Base-by-base conservation (phyloP, 2,113 vertebrate species). In the Taurulus bubalis region DNA sequence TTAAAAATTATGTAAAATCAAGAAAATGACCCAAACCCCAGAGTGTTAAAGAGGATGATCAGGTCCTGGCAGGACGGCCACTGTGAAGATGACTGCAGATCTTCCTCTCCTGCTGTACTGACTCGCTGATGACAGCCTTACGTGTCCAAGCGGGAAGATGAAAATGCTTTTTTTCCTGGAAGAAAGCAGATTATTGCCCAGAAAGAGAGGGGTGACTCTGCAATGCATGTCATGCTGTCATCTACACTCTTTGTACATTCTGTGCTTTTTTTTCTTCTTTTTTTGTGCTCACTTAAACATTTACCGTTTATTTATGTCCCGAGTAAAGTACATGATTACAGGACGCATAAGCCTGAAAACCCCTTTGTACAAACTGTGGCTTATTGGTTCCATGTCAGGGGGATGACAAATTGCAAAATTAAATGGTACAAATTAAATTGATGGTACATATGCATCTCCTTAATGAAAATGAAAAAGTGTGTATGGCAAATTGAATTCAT, bases 91-190 rank as follows among this genome's bases (percentile, higher is more conserved):
- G 64, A 77, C 63, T 4, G 1, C 49, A 11, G 8, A n/a, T 58
- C 20, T 10, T 60, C 20, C 32, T 36, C 10, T 53, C 40, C 62
- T 0, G 60, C 20, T 32, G 34, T 12, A 32, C 7, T 22, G 22
- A 49, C 26, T 18, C 16, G 22, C 42, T 30, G 75, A 26, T 30
- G 73, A 71, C 79, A 60, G 79, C 55, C 16, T 20, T 7, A 62
- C 69, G 64, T 26, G 68, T 71, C 32, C 6, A 3, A 26, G 24
- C 4, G 32, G 68, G 40, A 72, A 53, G 63, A 77, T 53, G 62
- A 67, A 72, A 77, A 60, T 32, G 30, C 45, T 7, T 49, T 47
- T 82, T 45, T 82, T 55, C 53, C 18, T 24, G 34, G 63, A 45
- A 60, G 55, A 55, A 60, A 53, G 36, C 42, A 28, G 67, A 77